Evolutionary conservation across 30 jellyfish, hydroid and myxozoan species (phyloP), one percentile per base, ranked within the genome.

Genomic region (Rhopilema esculentum): DNA sequence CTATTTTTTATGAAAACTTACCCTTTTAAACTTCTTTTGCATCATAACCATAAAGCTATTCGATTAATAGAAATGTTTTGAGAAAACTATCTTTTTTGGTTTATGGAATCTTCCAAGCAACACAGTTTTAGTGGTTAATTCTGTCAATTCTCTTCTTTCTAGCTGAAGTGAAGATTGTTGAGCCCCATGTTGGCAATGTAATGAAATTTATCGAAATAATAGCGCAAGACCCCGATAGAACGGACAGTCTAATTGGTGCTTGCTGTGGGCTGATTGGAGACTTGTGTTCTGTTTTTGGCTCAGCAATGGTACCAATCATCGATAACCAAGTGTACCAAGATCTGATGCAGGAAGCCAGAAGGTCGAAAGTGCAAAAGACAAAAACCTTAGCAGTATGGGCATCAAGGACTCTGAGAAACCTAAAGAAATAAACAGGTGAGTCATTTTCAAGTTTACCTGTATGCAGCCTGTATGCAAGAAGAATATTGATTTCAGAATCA

Each of bases 241-340:
- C 97, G 27, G 99, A 95, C 84, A 78, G 87, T 30, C 91, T 90
- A 61, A 95, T 95, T 49, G 99, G 99, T 20, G 89, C 93, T 4
- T 95, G 97, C 67, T 90, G 99, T 77, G 99, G 99, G 25, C 87
- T 95, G 49, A 95, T 95, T 69, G 99, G 99, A 25, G 99, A 95
- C 83, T 57, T 95, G 19, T 95, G 99, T 67, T 50, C 97, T 26
- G 99, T 93, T 19, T 95, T 89, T 87, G 97, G 97, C 57, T 66
- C 97, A 0, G 90, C 66, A 1, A 79, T 94, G 71, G 90, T 94
- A 17, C 96, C 97, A 4, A 53, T 84, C n/a, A 86, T 94, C 8
- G 99, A 95, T 30, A 65, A 75, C 25, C 97, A 82, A 52, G 40
- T 66, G 19, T 86, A 90, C 83, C 97, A 86, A 87, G 99, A 95